These are phyloP conservation scores for Oryzias curvinotus DNA, from an alignment of 2,113 vertebrate species.

Conservation along the genomic window DNA sequence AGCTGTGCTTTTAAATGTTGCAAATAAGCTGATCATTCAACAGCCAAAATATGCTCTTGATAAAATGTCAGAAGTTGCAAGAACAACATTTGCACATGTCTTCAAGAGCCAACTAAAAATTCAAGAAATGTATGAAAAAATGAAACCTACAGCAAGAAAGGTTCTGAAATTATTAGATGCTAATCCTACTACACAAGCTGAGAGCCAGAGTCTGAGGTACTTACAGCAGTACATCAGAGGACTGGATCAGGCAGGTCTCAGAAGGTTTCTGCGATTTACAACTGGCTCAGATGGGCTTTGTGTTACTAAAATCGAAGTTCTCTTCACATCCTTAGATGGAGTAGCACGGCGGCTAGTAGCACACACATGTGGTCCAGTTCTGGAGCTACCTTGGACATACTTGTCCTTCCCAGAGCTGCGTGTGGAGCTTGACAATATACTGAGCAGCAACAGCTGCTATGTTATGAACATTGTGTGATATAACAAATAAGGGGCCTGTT, in stretches of 20 bases:
- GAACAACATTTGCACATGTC: conserved; percentile 6
- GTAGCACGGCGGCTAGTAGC: conserved; percentile 16
- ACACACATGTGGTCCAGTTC: conserved; percentile 28
- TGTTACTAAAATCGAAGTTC: conserved; percentile 18
- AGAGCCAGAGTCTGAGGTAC: conserved; percentile 36
- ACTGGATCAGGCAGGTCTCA: conserved; percentile 8
- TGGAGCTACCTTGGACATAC: conserved; percentile 37
- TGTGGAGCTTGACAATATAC: conserved; percentile 1
- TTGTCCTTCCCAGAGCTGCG: conserved; percentile 9
- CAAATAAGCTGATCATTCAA: conserved; percentile 46
- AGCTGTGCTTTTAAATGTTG: conserved; percentile 31
- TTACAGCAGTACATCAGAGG: conserved; percentile 26
- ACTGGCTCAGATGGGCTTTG: conserved; percentile 13
- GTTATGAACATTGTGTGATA: too few species aligned
- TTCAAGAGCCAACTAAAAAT: conserved; percentile 10
- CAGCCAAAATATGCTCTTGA: conserved; percentile 35
- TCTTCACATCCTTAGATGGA: conserved; percentile 27
- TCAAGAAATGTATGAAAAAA: background rate
- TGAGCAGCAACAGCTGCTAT: background rate
- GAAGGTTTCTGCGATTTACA: conserved; percentile 7
- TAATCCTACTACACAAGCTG: conserved; percentile 26
- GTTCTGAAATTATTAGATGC: conserved; percentile 3
- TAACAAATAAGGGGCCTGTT: too few species aligned
- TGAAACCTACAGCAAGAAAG: conserved; percentile 1
- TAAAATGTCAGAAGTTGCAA: conserved; percentile 8